A percentile compares a stretch with the other conserved stretches of the same genome.
Evolutionary conservation across 2,888 invertebrate genomes (phyloP).

Genomic region (Pyrochroa serraticornis): DNA sequence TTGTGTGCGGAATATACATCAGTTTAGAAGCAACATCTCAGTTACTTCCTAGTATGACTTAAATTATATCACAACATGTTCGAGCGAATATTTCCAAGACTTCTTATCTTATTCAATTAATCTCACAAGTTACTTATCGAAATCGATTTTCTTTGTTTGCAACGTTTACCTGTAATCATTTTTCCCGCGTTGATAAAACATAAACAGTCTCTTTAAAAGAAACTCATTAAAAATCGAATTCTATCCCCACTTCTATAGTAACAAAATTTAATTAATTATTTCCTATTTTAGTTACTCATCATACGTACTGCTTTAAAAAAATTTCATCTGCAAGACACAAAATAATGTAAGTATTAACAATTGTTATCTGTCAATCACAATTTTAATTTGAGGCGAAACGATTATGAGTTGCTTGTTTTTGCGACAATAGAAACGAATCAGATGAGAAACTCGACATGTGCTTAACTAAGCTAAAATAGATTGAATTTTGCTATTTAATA

Average conservation of each 20-base stretch:
- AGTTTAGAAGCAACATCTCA: conserved; percentile 36
- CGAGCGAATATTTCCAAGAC: conserved; percentile 18
- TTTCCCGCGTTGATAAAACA: conserved; percentile 4
- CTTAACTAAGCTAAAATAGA: no score
- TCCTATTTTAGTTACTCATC: background rate
- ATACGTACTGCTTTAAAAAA: background rate
- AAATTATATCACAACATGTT: conserved; percentile 40
- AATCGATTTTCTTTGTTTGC: conserved; percentile 34
- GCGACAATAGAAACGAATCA: no score
- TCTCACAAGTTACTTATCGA: conserved; percentile 37
- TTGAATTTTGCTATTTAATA: no score
- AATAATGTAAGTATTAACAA: no score
- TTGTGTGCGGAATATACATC: conserved; percentile 43
- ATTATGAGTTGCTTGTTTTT: no score
- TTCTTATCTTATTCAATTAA: conserved; percentile 37
- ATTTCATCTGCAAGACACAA: no score
- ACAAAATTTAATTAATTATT: conserved; percentile 9
- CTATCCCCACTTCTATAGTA: background rate
- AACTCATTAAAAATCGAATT: conserved; percentile 6
- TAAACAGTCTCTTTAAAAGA: conserved; percentile 7
- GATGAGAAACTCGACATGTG: no score
- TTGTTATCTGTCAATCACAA: no score
- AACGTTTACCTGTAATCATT: conserved; percentile 10
- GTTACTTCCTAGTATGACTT: conserved; percentile 29
- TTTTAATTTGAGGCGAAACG: no score